Conservation (phyloP, 2,113 vertebrate genomes). For the Carassius carassius region DNA sequence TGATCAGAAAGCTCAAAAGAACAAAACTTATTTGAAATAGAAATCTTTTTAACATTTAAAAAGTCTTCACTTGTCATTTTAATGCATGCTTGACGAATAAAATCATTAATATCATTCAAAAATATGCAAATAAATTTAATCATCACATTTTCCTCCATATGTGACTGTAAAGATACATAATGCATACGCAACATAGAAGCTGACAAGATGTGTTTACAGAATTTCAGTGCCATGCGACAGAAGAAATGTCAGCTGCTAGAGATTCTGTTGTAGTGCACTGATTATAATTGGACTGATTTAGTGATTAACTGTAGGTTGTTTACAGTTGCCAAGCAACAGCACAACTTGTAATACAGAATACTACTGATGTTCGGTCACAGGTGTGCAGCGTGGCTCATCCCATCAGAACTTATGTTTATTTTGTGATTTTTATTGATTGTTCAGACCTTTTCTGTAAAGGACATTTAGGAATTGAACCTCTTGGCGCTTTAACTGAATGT, state of each 20-base stretch:
- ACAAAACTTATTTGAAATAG: neutral
- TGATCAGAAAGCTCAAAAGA: neutral
- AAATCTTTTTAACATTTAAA: neutral
- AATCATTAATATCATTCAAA: neutral
- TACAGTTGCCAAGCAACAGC: slow-evolving; percentile 19
- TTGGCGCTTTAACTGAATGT: neutral
- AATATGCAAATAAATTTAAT: neutral
- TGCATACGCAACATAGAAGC: neutral
- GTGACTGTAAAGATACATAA: neutral
- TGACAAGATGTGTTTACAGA: neutral
- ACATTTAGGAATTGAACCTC: neutral
- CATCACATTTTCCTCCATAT: neutral
- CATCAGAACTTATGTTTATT: neutral
- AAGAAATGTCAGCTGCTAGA: neutral
- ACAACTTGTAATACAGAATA: slow-evolving; percentile 10
- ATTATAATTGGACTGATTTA: slow-evolving; percentile 3
- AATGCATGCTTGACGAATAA: neutral
- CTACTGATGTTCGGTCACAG: neutral
- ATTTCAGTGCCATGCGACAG: neutral
- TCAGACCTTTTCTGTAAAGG: neutral
- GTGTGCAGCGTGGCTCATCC: neutral
- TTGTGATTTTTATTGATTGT: neutral
- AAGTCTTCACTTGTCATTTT: neutral
- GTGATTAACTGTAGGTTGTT: neutral
- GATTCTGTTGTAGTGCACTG: neutral